Percentiles rank a stretch among this genome's conserved stretches.
phyloP scores from a whole-genome alignment of 2,888 invertebrate species.

The Melinaea marsaeus region DNA sequence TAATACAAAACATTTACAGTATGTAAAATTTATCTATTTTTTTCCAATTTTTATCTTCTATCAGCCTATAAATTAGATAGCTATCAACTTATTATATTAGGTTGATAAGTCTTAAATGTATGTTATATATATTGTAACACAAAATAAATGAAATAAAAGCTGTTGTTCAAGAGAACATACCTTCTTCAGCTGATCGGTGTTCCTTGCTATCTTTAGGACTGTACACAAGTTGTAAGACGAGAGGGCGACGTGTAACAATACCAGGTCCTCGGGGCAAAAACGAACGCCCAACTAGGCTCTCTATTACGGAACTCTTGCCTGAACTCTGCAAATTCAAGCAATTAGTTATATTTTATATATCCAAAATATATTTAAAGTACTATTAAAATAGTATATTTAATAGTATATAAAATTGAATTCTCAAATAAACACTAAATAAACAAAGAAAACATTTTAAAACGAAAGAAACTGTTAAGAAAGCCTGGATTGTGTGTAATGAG shows the following conservation, averaged over 20 bases:
- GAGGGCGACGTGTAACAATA: conserved; percentile 96
- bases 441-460: neutral
- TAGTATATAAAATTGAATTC: neutral
- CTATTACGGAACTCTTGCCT: conserved; percentile 99
- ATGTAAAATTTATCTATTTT: no score
- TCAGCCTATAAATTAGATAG: no score
- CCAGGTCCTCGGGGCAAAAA: conserved; percentile 98
- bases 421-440: neutral
- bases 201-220: conserved; percentile 93
- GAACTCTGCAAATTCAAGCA: conserved; percentile 85
- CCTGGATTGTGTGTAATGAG: conserved; percentile 50
- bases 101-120: neutral
- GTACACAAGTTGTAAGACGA: conserved; percentile 95
- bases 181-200: conserved; percentile 90
- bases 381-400: neutral
- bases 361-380: no score
- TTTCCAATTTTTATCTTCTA: no score
- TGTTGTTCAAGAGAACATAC: conserved; percentile 56
- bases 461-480: neutral
- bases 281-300: conserved; percentile 97
- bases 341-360: neutral
- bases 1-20: no score
- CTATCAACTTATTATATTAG: no score
- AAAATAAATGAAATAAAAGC: neutral
- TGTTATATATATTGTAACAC: neutral